Conservation (phyloP, 2,888 invertebrate genomes). For the Cryptus viduatorius region DNA sequence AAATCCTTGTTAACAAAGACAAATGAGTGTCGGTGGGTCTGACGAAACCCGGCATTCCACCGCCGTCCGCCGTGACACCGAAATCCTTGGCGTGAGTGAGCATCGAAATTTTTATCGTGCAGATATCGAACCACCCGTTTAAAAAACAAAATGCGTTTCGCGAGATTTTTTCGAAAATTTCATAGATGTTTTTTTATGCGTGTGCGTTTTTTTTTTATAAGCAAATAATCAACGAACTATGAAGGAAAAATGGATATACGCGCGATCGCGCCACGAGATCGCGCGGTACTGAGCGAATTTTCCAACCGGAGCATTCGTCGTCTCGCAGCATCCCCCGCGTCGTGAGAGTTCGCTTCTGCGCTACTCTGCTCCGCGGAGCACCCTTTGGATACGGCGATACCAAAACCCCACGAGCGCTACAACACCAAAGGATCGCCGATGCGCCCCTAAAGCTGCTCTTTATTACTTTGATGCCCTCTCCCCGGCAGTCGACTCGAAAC, state of each 20-base stretch:
- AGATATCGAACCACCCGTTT: slow-evolving; percentile 5
- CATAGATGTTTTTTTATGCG: background rate
- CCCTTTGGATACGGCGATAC: slow-evolving; percentile 40
- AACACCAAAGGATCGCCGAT: slow-evolving; percentile 19
- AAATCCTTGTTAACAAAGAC: slow-evolving; percentile 74
- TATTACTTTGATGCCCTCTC: slow-evolving; percentile 64
- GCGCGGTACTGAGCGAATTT: slow-evolving; percentile 73
- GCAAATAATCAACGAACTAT: background rate
- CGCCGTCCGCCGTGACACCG: slow-evolving; percentile 69
- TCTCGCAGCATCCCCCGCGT: slow-evolving; percentile 74
- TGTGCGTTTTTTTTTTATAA: background rate
- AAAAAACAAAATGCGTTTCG: background rate
- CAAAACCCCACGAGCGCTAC: background rate
- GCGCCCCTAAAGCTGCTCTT: slow-evolving; percentile 60
- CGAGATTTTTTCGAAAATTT: background rate
- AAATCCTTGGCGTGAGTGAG: slow-evolving; percentile 75
- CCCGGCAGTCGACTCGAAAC: slow-evolving; percentile 45
- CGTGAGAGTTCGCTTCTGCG: slow-evolving; percentile 73
- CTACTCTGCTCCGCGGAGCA: slow-evolving; percentile 54
- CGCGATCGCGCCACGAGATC: slow-evolving; percentile 70
- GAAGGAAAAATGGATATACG: slow-evolving; percentile 39
- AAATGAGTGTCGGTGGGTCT: slow-evolving; percentile 73
- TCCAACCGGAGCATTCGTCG: slow-evolving; percentile 65
- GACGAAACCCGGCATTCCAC: slow-evolving; percentile 73
- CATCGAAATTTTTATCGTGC: slow-evolving; percentile 60